phyloP scores from a whole-genome alignment of 2,888 invertebrate species.

The Drosophila tanythrix region DNA sequence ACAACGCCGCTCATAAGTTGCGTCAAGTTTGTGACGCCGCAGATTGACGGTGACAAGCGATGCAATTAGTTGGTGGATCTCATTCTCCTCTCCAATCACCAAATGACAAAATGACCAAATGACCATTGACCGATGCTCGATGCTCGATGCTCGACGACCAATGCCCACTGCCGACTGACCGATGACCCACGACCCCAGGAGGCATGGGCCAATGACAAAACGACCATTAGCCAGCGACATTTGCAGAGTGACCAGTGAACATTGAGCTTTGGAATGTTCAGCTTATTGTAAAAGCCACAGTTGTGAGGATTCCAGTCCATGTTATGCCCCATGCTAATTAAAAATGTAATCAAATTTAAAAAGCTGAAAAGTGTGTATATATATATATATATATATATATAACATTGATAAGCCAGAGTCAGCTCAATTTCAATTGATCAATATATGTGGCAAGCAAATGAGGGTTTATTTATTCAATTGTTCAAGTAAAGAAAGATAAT shows the following conservation, averaged over 20 bases:
- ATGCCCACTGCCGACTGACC: neutral
- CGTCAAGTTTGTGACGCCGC: slow-evolving; percentile 27
- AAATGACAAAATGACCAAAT: slow-evolving; percentile 14
- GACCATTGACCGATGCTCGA: slow-evolving; percentile 7
- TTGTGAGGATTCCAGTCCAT: neutral
- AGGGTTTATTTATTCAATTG: neutral
- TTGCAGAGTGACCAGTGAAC: slow-evolving; percentile 9
- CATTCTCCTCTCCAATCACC: slow-evolving; percentile 18
- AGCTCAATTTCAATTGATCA: neutral
- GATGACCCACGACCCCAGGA: slow-evolving; percentile 2
- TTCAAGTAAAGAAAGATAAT: neutral
- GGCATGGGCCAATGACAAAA: slow-evolving; percentile 8
- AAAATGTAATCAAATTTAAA: neutral
- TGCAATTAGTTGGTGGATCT: slow-evolving; percentile 47
- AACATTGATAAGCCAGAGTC: neutral
- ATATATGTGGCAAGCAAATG: neutral
- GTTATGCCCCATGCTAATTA: neutral
- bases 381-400: neutral
- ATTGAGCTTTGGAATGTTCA: neutral
- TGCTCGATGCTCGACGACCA: slow-evolving; percentile 4
- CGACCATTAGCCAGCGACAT: slow-evolving; percentile 11
- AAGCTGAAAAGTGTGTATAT: too few species aligned
- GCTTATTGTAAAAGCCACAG: slow-evolving; percentile 23
- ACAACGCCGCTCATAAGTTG: slow-evolving; percentile 12
- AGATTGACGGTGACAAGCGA: slow-evolving; percentile 57